Evolutionary conservation across 2,113 vertebrate genomes (phyloP), one percentile per base, ranked within the genome.

Genomic region (Australoheros scitulus): DNA sequence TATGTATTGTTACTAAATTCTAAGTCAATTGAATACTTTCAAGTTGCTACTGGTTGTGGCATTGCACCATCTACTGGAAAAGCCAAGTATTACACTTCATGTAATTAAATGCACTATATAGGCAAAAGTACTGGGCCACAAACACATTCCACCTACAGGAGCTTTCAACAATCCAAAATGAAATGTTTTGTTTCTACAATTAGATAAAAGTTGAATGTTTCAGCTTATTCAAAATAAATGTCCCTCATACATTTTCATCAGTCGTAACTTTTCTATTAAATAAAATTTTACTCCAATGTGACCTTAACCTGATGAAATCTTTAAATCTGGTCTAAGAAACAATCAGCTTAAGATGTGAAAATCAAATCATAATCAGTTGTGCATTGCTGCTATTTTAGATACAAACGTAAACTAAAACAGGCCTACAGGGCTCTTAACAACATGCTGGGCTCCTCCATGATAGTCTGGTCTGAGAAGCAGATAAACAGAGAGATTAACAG

Each of bases 361-460:
- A 29, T 47, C 41, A 43, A 26, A 68, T 22, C 26, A 47, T 15
- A 47, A 47, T 47, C 22, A 47, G 14, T 24, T 47, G 22, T 47
- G 8, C 8, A 47, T 68, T 68, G 18, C 47, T 47, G 10, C 24
- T 7, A 47, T 47, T 68, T 68, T 68, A 26, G 41, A 47, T 18
- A 68, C 22, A 68, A 26, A 68, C 8, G 4, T 11, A 41, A 29
- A 41, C 38, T 3, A 11, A 43, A 68, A 18, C 41, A 68, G 38
- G 5, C 4, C 41, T 43, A 43, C 41, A 50, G 47, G 47, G 6
- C 47, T 50, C 61, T 34, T 32, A 43, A 36, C 57, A 99, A 94
- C 76, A 97, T 96, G 87, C 97, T 99, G 36, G 97, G 97, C 78
- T 99, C 98, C 92, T 99, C 98, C 87, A 97, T 84, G 91, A 99